These are phyloP conservation scores for Diceros bicornis DNA, from an alignment of 2,797 vertebrate species.

Conservation along the genomic window DNA sequence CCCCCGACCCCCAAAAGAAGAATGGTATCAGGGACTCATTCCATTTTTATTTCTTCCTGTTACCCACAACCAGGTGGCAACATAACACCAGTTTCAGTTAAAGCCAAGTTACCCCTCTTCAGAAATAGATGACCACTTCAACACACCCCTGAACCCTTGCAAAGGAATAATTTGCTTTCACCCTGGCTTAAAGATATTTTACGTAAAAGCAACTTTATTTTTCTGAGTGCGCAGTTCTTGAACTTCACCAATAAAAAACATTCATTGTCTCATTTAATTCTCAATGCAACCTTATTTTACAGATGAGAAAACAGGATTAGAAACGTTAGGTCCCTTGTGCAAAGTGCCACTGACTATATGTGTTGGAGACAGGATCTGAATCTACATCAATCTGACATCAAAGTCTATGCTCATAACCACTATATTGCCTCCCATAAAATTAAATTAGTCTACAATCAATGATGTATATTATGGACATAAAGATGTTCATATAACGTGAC, in stretches of 20 bases:
- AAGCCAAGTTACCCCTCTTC: slow-evolving; percentile 31
- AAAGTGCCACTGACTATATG: background rate
- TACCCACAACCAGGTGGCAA: slow-evolving; percentile 71
- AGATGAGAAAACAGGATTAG: slow-evolving; percentile 11
- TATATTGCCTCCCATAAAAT: background rate
- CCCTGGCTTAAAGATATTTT: slow-evolving; percentile 31
- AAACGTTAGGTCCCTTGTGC: slow-evolving; percentile 42
- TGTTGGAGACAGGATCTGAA: background rate
- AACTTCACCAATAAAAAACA: slow-evolving; percentile 38
- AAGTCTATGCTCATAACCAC: slow-evolving; percentile 48
- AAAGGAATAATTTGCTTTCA: slow-evolving; percentile 43
- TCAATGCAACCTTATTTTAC: slow-evolving; percentile 49
- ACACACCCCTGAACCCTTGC: background rate
- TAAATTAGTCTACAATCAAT: background rate
- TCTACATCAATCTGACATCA: background rate
- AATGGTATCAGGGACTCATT: background rate
- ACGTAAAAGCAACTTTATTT: slow-evolving; percentile 19
- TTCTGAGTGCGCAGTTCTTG: slow-evolving; percentile 11
- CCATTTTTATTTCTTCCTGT: slow-evolving; percentile 51
- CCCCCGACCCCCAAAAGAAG: background rate
- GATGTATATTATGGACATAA: background rate
- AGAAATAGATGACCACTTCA: slow-evolving; percentile 33
- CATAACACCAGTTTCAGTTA: slow-evolving; percentile 63
- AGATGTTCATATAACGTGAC: slow-evolving; percentile 3
- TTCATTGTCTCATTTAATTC: slow-evolving; percentile 59